Base-by-base conservation (phyloP, 2,113 vertebrate species). In the Leucopsar rothschildi region DNA sequence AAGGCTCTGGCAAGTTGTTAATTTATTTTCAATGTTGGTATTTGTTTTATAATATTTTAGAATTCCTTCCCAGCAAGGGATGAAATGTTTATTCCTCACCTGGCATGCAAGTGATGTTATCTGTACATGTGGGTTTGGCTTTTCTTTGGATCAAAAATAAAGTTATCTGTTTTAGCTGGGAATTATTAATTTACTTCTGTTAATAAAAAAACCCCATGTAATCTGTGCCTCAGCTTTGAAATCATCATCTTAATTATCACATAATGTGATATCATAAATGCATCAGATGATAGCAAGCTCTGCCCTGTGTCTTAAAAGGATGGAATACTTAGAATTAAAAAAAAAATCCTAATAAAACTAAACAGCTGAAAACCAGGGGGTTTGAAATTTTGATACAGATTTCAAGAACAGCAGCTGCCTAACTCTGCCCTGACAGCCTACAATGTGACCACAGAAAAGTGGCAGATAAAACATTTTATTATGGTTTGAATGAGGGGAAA, bases 11-110 rank as follows among this genome's bases (percentile, higher is more conserved):
- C 9, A 78, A 76, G 73, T 1, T 84, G 49, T 20, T 76, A 6
- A 71, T 37, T 27, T 29, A 45, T 50, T 94, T 68, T 1, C 61
- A 82, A 49, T 6, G 22, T 27, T 65, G 21, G 2, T 9, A 10
- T 63, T 73, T 55, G 24, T 14, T 29, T 23, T 13, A 2, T 3
- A 40, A 0, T 0, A 28, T 35, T 66, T 39, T 9, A 52, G 13
- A 81, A 49, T 40, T 39, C 57, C 31, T 64, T 61, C 56, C 66
- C n/a, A 68, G 49, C 22, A 56, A 25, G 1, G 37, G 64, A 28
- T 49, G 19, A 11, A 60, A 27, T 4, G 10, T 35, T 66, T 60
- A 19, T 52, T 29, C 59, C 17, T 4, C 2, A 12, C 10, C 25
- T 42, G 47, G 59, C n/a, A 37, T 18, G 19, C 37, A 37, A 25